Evolutionary conservation across 2,113 vertebrate genomes (phyloP).

Genomic region (Dasypus novemcinctus): DNA sequence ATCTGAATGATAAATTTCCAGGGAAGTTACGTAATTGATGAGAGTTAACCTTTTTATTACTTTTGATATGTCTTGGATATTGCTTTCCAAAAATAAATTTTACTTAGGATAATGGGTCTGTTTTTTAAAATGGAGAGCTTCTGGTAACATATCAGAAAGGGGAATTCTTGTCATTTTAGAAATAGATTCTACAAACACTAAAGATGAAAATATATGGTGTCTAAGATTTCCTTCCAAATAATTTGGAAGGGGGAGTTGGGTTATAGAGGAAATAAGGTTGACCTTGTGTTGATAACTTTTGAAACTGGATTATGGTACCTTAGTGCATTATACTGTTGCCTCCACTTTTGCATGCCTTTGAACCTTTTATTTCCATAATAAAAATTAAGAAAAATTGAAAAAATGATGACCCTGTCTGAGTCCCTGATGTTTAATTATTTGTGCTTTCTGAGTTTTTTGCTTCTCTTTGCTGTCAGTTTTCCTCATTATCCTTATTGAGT

Average conservation of each 20-base stretch:
- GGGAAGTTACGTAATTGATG: not conserved
- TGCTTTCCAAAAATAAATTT: conserved; percentile 1
- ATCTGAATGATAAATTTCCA: conserved; percentile 4
- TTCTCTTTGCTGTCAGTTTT: not conserved
- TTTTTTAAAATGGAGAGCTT: not conserved
- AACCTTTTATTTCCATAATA: not conserved
- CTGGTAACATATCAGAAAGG: not conserved
- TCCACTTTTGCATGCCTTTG: not conserved
- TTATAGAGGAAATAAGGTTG: not conserved
- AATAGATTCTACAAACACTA: not conserved
- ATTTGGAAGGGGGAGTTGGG: not conserved
- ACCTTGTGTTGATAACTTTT: conserved; percentile 15
- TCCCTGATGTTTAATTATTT: not conserved
- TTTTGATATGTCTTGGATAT: not conserved
- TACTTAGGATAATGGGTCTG: not conserved
- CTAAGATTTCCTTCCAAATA: not conserved
- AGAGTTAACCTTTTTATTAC: conserved; percentile 5
- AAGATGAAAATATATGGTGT: not conserved
- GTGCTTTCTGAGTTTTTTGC: not conserved
- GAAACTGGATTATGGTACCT: not conserved
- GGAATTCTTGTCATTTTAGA: not conserved
- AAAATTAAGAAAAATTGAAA: not conserved
- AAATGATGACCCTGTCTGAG: not conserved
- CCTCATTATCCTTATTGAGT: not conserved
- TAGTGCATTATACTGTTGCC: not conserved